These are phyloP conservation scores for Cephalopterus ornatus DNA, from an alignment of 2,113 vertebrate species.

Conservation along the genomic window DNA sequence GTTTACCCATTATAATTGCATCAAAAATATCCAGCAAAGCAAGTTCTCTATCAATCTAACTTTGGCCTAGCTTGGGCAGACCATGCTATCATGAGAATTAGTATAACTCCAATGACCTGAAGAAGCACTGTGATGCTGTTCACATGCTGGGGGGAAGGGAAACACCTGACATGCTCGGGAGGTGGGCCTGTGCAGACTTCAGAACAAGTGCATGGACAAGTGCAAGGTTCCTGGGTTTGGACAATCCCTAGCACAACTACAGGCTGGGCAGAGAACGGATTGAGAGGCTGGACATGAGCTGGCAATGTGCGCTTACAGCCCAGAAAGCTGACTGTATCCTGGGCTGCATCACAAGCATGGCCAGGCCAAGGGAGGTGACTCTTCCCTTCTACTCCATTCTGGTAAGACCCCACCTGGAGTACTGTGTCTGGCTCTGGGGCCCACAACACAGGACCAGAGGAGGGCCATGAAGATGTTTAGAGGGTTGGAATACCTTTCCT, in stretches of 20 bases:
- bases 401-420: neutral
- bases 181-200: too few relatives aligned
- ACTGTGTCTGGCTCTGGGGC: neutral
- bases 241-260: neutral
- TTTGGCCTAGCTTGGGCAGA: neutral
- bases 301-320: rapidly evolving
- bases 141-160: neutral
- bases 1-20: neutral
- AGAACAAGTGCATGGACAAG: neutral
- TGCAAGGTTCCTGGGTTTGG: neutral
- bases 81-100: neutral
- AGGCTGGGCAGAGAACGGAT: neutral
- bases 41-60: neutral
- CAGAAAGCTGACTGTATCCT: neutral
- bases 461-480: neutral
- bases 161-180: neutral
- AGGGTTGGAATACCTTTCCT: neutral
- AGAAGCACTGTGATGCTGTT: neutral
- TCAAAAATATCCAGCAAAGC: neutral
- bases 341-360: neutral
- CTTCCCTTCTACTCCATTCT: neutral
- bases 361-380: neutral
- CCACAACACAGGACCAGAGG: neutral
- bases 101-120: neutral
- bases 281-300: neutral